phyloP scores from a whole-genome alignment of 2,797 vertebrate species.

The Macroramphosus scolopax region DNA sequence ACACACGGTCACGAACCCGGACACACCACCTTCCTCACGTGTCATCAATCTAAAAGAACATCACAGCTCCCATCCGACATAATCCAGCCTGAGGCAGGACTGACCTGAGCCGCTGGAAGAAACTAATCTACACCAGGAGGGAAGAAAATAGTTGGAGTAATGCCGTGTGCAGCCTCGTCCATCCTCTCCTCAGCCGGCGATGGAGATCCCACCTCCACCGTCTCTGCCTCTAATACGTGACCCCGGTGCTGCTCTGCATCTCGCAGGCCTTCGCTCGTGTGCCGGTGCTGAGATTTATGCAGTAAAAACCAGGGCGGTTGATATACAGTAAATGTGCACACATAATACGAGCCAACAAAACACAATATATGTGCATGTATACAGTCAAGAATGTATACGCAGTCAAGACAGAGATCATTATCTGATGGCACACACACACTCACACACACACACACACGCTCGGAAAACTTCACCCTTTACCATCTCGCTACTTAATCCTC shows the following conservation, averaged over 20 bases:
- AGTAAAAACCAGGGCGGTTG: too few species aligned
- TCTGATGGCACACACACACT: background rate
- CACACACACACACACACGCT: slow-evolving; percentile 6
- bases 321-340: too few species aligned
- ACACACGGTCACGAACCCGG: slow-evolving; percentile 22
- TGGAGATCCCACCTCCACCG: slow-evolving; percentile 57
- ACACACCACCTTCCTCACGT: slow-evolving; percentile 34
- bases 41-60: slow-evolving; percentile 53
- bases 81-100: slow-evolving; percentile 61
- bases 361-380: background rate
- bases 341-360: too few species aligned
- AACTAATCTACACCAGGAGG: slow-evolving; percentile 58
- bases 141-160: slow-evolving; percentile 59
- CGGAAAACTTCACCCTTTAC: slow-evolving; percentile 28
- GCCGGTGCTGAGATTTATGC: too few species aligned
- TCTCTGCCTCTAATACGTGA: slow-evolving; percentile 51
- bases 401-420: too few species aligned
- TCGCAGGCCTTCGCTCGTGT: slow-evolving; percentile 21
- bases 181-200: slow-evolving; percentile 63
- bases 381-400: too few species aligned
- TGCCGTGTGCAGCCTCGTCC: slow-evolving; percentile 65
- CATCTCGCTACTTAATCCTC: slow-evolving; percentile 47
- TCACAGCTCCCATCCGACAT: slow-evolving; percentile 58
- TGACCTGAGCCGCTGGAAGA: slow-evolving; percentile 70
- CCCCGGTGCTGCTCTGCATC: slow-evolving; percentile 18